Evolutionary conservation across 2,888 invertebrate species (phyloP).

Genomic region (Gymnocheta viridis): DNA sequence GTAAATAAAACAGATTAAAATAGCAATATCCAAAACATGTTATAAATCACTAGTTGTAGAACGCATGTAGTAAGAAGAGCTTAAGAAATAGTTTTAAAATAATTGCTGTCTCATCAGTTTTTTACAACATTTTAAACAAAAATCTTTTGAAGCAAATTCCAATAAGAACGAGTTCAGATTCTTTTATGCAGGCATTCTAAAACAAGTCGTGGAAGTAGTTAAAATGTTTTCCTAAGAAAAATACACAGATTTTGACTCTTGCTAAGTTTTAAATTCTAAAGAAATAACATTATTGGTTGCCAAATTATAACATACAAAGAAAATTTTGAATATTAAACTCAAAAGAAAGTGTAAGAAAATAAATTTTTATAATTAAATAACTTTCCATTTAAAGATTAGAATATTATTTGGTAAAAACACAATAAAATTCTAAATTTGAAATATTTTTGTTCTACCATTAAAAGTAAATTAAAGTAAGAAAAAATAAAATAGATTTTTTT

Average conservation of each 20-base stretch:
- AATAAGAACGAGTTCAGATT: background rate
- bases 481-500: conserved; percentile 15
- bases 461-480: conserved; percentile 25
- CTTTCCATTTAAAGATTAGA: conserved; percentile 5
- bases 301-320: background rate
- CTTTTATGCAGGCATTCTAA: background rate
- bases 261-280: background rate
- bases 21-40: background rate
- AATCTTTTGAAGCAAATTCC: too few relatives aligned
- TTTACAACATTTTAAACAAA: background rate
- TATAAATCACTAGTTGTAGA: background rate
- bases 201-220: background rate
- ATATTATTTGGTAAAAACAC: background rate
- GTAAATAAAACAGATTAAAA: background rate
- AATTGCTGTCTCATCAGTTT: too few relatives aligned
- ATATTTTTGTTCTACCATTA: conserved; percentile 27
- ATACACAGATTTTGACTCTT: background rate
- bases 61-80: background rate
- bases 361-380: conserved; percentile 4
- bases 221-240: background rate
- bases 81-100: background rate
- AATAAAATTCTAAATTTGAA: conserved; percentile 15
- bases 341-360: background rate
- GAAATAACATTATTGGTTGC: conserved; percentile 26
- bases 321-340: background rate